Evolutionary conservation across 2,797 vertebrate species (phyloP), one percentile per base, ranked within the genome.

Genomic region (Esox masquinongy): DNA sequence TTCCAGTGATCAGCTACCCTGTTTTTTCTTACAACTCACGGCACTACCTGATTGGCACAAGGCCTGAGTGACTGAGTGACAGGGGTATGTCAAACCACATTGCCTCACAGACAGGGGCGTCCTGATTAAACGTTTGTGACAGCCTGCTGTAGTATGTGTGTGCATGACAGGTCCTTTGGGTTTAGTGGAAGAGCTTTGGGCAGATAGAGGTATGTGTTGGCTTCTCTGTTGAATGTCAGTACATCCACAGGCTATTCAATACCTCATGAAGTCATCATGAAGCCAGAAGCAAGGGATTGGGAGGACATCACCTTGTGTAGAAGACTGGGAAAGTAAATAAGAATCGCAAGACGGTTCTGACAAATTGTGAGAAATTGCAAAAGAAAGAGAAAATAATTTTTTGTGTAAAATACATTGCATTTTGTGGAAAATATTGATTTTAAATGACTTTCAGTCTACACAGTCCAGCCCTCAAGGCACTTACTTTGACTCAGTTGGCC

Each of bases 401-500:
- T 47, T 47, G 36, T 3, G 36, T 3, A 39, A 39, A 39, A 39
- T 39, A 7, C 36, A 39, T 39, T 39, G n/a, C n/a, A n/a, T n/a
- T 39, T 8, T 39, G 36, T 3, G 36, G 36, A 39, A 39, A 6
- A 1, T 11, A 47, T 47, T 12, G 43, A 47, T 47, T 47, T 47
- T 14, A 1, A 47, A 47, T 11, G 1, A 47, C 43, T 12, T 39
- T 8, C 36, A 39, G 1, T 39, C 36, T 8, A 39, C 36, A 39
- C 43, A 47, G 43, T 4, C 39, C 29, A 43, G 9, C 56, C 8
- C n/a, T 22, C 19, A 70, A 61, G 64, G 51, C 59, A 43, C 26
- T 53, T 53, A 3, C 39, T 68, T 53, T 72, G 84, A 74, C 68
- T 78, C 31, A 47, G 39, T 29, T 71, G 47, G n/a, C 68, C 50